These are phyloP conservation scores for Cyphomyrmex costatus DNA, from an alignment of 1,140 invertebrate species.

Conservation along the genomic window DNA sequence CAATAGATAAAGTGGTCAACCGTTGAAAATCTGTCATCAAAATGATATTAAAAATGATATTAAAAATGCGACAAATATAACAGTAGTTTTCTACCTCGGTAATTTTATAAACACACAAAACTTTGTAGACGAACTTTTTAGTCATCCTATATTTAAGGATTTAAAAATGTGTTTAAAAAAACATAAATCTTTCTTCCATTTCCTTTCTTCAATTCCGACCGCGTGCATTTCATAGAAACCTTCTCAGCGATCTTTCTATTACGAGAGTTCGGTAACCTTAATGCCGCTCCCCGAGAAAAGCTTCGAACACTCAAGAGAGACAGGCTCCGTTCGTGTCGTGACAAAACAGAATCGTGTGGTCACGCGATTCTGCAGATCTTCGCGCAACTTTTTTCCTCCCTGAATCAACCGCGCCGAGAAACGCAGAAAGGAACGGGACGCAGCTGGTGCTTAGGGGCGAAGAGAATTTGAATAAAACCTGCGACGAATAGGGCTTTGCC, in stretches of 20 bases:
- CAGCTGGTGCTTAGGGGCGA: conserved; percentile 47
- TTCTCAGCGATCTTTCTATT: background rate
- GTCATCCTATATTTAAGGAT: background rate
- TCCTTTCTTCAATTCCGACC: background rate
- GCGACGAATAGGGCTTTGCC: conserved; percentile 59
- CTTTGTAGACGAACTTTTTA: too few relatives aligned
- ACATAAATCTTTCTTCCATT: background rate
- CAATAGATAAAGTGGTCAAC: too few relatives aligned
- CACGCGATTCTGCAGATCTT: conserved; percentile 54
- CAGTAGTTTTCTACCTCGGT: too few relatives aligned
- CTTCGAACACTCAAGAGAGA: background rate
- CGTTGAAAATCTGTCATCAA: too few relatives aligned
- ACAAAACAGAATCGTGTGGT: conserved; percentile 31
- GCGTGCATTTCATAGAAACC: background rate
- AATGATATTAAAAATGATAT: too few relatives aligned
- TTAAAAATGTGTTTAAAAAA: background rate
- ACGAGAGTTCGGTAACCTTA: background rate
- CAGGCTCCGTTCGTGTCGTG: background rate
- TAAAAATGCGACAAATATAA: too few relatives aligned
- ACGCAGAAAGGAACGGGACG: conserved; percentile 5
- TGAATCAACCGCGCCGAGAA: conserved; percentile 10
- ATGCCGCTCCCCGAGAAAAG: background rate
- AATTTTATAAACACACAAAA: too few relatives aligned
- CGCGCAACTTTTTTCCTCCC: conserved; percentile 27
- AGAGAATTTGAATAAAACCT: conserved; percentile 62